Conservation (phyloP, 2,888 invertebrate genomes). For the Geotrupes spiniger region DNA sequence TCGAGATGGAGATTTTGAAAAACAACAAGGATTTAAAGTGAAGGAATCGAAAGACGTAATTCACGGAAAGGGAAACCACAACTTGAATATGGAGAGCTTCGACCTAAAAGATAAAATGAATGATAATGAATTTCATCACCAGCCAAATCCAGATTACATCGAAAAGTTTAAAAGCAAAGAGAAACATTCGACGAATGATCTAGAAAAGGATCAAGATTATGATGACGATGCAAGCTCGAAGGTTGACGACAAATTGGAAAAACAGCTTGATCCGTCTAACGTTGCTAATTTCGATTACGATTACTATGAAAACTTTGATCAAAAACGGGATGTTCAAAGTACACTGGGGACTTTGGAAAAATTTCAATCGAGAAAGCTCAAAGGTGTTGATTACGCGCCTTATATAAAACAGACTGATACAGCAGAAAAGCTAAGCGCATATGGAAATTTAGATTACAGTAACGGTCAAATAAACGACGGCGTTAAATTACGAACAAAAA, state of each 20-base stretch:
- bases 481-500: not conserved
- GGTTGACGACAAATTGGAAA: conserved; percentile 9
- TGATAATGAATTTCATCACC: no score
- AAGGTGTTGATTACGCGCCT: not conserved
- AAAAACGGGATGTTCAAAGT: conserved; percentile 15
- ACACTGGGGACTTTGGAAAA: not conserved
- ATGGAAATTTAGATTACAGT: conserved; percentile 6
- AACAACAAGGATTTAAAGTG: conserved; percentile 23
- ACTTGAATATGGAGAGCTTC: conserved; percentile 9
- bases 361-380: conserved; percentile 12
- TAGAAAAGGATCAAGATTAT: conserved; percentile 5
- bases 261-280: conserved; percentile 9
- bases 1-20: conserved; percentile 7
- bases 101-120: conserved; percentile 9
- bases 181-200: conserved; percentile 1
- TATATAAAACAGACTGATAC: no score
- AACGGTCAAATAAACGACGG: not conserved
- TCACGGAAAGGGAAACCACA: conserved; percentile 16
- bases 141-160: not conserved
- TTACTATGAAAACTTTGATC: conserved; percentile 21
- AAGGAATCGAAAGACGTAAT: conserved; percentile 30
- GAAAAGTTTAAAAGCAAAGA: not conserved
- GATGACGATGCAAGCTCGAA: conserved; percentile 2
- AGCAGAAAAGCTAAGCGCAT: not conserved
- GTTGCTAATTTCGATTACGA: conserved; percentile 13